Base-by-base conservation (phyloP, 1,140 invertebrate genomes). In the Drosophila repletoides region DNA sequence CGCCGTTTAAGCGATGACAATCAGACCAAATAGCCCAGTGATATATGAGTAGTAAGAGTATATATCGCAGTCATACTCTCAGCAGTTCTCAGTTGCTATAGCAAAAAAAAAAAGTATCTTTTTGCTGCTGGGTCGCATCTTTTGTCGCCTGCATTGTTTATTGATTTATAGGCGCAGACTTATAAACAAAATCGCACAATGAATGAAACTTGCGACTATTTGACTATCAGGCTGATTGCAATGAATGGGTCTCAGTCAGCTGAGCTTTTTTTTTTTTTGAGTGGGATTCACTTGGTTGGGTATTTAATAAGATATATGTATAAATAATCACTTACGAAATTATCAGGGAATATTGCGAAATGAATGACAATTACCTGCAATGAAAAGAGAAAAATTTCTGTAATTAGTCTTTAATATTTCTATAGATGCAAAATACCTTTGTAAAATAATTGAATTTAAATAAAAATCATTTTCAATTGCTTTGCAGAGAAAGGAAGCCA, bases 1-100 rank as follows among this genome's bases (percentile, higher is more conserved):
- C 59, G 67, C 72, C 75, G 52, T 76, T 86, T 86, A 86, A 76
- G 56, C 72, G 59, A 76, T 72, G 80, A 80, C 81, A 86, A 86
- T 86, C 80, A 86, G 72, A n/a, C 64, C 48, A 77, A 76, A 86
- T 70, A 75, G 80, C 69, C 58, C 31, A 38, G 52, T 69, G 52
- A 55, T 72, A 61, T 67, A 67, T 58, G n/a, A n/a, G n/a, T n/a
- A n/a, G n/a, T n/a, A n/a, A n/a, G n/a, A n/a, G 36, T 34, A 49
- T 72, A 51, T 65, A 70, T 65, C 67, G 63, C 38, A 43, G 52
- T 65, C 41, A 34, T 48, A 51, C 24, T 29, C 53, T 36, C n/a
- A 10, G 38, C 1, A 7, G 38, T 49, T 41, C 10, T 22, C 15
- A 22, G 15, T n/a, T n/a, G n/a, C n/a, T n/a, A n/a, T 40, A 40